These are phyloP conservation scores for Phoebastria nigripes DNA, from an alignment of 2,797 vertebrate species.

Conservation along the genomic window DNA sequence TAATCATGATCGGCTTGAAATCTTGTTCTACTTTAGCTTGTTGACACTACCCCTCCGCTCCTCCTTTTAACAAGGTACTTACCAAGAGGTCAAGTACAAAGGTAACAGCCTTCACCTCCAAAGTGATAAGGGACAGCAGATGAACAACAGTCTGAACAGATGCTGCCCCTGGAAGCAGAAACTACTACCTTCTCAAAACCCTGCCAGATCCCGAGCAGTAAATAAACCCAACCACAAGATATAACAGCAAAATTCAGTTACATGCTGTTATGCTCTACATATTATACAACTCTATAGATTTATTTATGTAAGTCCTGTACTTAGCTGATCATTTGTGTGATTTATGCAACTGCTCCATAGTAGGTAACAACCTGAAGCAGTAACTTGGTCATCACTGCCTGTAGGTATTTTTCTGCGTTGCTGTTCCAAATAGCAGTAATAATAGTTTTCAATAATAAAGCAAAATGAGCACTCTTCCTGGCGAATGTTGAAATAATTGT, in stretches of 20 bases:
- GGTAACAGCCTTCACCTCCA: not conserved
- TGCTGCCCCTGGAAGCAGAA: not conserved
- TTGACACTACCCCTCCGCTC: not conserved
- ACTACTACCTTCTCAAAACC: not conserved
- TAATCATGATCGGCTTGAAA: not conserved
- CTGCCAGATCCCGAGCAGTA: not conserved
- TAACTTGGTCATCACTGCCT: not conserved
- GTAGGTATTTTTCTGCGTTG: not conserved
- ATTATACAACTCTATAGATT: not conserved
- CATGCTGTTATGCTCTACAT: not conserved
- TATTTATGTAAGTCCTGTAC: not conserved
- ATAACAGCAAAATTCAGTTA: not conserved
- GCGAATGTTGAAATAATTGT: not conserved
- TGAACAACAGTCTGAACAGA: not conserved
- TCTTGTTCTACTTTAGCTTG: not conserved
- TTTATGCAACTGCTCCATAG: not conserved
- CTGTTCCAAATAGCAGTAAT: not conserved
- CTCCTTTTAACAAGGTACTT: not conserved
- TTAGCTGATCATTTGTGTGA: not conserved
- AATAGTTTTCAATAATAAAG: not conserved
- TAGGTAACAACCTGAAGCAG: not conserved
- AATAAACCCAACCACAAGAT: not conserved
- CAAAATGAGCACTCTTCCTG: not conserved
- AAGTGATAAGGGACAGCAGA: not conserved
- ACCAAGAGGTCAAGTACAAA: not conserved